phyloP scores from a whole-genome alignment of 2,113 vertebrate genomes.

The Pitta sordida region DNA sequence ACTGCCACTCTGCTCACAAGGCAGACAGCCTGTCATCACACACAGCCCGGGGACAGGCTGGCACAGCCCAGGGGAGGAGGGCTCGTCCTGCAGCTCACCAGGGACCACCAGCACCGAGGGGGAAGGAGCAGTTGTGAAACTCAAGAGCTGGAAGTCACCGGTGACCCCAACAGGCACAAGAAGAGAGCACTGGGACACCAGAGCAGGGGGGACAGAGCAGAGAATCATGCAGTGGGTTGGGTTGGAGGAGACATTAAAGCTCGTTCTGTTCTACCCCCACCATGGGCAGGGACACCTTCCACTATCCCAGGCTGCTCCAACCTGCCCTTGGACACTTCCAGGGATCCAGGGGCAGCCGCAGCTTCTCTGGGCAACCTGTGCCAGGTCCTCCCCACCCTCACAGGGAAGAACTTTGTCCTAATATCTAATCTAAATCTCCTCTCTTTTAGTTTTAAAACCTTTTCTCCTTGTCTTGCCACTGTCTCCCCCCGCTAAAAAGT shows the following conservation, averaged over 20 bases:
- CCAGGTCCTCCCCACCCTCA: accelerated
- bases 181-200: accelerated
- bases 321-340: background rate
- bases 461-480: background rate
- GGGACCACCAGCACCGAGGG: accelerated
- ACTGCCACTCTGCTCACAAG: background rate
- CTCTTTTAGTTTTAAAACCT: background rate
- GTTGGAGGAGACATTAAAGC: background rate
- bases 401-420: background rate
- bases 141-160: background rate
- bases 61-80: background rate
- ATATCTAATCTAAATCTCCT: background rate
- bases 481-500: background rate
- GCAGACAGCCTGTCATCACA: background rate
- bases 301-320: accelerated
- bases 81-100: background rate
- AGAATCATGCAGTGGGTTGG: background rate
- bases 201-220: background rate
- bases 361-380: background rate
- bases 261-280: accelerated
- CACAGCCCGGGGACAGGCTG: background rate
- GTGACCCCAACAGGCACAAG: background rate
- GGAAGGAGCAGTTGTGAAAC: background rate
- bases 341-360: background rate
- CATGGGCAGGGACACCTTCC: background rate